phyloP scores from a whole-genome alignment of 2,888 invertebrate species.

The Lysandra coridon region DNA sequence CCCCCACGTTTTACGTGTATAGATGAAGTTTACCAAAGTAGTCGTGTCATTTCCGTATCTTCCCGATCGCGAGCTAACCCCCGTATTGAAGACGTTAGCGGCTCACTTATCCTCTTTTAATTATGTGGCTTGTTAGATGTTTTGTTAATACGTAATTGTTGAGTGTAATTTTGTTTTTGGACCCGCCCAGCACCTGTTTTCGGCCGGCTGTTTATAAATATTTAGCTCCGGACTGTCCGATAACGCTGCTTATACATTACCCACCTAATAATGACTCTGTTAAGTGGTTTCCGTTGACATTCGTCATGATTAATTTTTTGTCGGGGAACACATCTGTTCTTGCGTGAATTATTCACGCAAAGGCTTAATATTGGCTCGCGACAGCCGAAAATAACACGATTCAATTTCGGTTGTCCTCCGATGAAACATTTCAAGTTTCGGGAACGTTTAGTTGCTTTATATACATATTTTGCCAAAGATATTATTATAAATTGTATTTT shows the following conservation, averaged over 20 bases:
- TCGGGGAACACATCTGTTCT: constrained; percentile 24
- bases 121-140: constrained; percentile 54
- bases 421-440: not conserved
- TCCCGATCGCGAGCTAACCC: constrained; percentile 30
- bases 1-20: not conserved
- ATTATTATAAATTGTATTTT: too few relatives aligned
- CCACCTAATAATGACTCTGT: constrained; percentile 28
- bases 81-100: constrained; percentile 39
- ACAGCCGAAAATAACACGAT: not conserved
- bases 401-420: not conserved
- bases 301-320: constrained; percentile 21
- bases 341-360: constrained; percentile 10
- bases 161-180: constrained; percentile 38
- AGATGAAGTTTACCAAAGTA: not conserved
- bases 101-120: constrained; percentile 56
- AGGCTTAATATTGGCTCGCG: not conserved
- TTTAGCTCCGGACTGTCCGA: constrained; percentile 49
- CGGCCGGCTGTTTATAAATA: constrained; percentile 52
- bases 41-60: constrained; percentile 25
- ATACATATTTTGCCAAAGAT: not conserved
- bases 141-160: constrained; percentile 51
- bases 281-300: constrained; percentile 29
- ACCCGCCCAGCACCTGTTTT: constrained; percentile 52
- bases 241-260: constrained; percentile 36
- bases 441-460: not conserved